These are phyloP conservation scores for Zygogramma bicolorata DNA, from an alignment of 2,888 invertebrate genomes.

Conservation along the genomic window DNA sequence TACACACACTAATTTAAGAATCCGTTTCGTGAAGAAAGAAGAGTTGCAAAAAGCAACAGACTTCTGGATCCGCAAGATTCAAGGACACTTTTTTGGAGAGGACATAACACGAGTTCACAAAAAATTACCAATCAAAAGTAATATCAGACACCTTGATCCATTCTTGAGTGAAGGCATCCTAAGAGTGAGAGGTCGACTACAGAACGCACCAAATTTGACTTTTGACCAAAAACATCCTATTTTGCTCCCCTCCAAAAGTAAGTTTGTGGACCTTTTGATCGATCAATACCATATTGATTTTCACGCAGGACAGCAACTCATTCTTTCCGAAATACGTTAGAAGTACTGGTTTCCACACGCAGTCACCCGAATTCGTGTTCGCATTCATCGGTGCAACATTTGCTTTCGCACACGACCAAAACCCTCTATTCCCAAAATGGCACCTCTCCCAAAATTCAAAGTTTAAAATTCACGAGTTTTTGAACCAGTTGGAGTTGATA, in stretches of 20 bases:
- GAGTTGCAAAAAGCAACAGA: background rate
- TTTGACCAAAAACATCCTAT: background rate
- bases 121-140: background rate
- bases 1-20: too few relatives aligned
- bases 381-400: background rate
- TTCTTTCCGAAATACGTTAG: background rate
- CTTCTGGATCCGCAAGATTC: background rate
- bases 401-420: background rate
- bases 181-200: background rate
- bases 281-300: background rate
- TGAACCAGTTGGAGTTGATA: background rate
- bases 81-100: background rate
- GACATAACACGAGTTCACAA: background rate
- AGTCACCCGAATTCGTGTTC: background rate
- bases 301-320: background rate
- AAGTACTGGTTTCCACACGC: background rate
- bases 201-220: background rate
- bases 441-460: background rate
- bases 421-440: background rate
- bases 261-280: background rate
- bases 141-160: background rate
- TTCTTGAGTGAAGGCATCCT: background rate
- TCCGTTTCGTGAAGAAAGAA: background rate
- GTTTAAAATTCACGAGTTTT: background rate
- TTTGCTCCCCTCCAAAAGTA: background rate